Conservation (phyloP, 2,888 invertebrate genomes). For the Thecocarcelia acutangulata region DNA sequence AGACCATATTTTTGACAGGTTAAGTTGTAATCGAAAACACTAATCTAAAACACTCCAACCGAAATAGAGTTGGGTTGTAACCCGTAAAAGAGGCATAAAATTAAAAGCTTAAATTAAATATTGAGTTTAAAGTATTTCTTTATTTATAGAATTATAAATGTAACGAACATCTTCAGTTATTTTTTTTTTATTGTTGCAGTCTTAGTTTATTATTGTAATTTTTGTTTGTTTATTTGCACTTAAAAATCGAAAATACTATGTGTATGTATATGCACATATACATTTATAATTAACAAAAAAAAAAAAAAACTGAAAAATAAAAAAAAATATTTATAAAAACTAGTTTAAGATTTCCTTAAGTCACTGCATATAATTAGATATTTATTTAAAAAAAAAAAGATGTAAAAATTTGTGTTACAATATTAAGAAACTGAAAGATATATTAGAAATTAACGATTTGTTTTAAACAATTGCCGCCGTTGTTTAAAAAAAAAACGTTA, state of each 20-base stretch:
- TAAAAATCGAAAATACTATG: slow-evolving; percentile 37
- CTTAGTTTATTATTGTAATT: slow-evolving; percentile 48
- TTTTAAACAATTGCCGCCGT: slow-evolving; percentile 64
- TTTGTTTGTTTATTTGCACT: slow-evolving; percentile 48
- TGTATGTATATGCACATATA: too few relatives aligned
- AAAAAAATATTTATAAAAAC: slow-evolving; percentile 11
- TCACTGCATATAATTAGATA: slow-evolving; percentile 53
- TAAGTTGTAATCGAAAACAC: too few relatives aligned
- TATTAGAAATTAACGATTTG: slow-evolving; percentile 21
- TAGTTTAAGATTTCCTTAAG: slow-evolving; percentile 50
- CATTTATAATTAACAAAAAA: slow-evolving; percentile 5
- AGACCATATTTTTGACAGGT: too few relatives aligned
- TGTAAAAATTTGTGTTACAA: slow-evolving; percentile 52
- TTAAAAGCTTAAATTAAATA: slow-evolving; percentile 42
- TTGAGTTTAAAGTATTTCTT: slow-evolving; percentile 62
- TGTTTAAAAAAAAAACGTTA: slow-evolving; percentile 47
- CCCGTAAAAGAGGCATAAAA: too few relatives aligned
- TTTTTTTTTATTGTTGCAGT: slow-evolving; percentile 49
- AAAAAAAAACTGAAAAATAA: background rate
- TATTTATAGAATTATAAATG: slow-evolving; percentile 38
- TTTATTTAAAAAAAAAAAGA: slow-evolving; percentile 40
- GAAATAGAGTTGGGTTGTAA: too few relatives aligned
- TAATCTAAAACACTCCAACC: too few relatives aligned
- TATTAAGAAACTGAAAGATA: slow-evolving; percentile 41
- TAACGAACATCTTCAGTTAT: slow-evolving; percentile 50